A percentile compares a stretch with the other conserved stretches of the same genome.
These are phyloP conservation scores for Oryctes rhinoceros DNA, from an alignment of 1,140 invertebrate genomes.

Conservation along the genomic window DNA sequence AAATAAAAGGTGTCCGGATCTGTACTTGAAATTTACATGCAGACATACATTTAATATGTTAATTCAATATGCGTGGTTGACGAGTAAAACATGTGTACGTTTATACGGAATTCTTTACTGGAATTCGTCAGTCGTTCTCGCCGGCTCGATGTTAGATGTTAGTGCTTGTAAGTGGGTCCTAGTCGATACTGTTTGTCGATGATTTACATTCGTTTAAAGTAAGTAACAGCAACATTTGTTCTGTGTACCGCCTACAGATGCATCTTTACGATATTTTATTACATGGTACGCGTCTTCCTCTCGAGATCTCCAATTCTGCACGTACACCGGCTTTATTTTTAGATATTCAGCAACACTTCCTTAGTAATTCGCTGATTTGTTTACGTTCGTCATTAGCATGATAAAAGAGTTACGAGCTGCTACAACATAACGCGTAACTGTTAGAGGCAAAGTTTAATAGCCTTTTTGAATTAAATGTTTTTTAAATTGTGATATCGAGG, in stretches of 20 bases:
- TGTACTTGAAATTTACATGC: neutral
- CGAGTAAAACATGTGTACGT: neutral
- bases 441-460: too few species aligned
- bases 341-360: slow-evolving; percentile 16
- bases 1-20: neutral
- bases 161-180: neutral
- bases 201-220: neutral
- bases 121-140: neutral
- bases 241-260: neutral
- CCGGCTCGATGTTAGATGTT: slow-evolving; percentile 12
- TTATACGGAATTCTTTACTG: neutral
- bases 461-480: too few species aligned
- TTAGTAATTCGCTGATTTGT: neutral
- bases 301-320: neutral
- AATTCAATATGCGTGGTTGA: neutral
- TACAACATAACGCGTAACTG: too few species aligned
- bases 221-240: neutral
- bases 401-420: too few species aligned
- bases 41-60: neutral
- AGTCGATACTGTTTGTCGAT: neutral
- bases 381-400: neutral
- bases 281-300: too few species aligned
- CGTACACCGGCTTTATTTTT: slow-evolving; percentile 29
- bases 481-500: too few species aligned
- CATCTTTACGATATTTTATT: too few species aligned